Evolutionary conservation across 2,797 vertebrate species (phyloP).

Genomic region (Tiaroga cobitis): DNA sequence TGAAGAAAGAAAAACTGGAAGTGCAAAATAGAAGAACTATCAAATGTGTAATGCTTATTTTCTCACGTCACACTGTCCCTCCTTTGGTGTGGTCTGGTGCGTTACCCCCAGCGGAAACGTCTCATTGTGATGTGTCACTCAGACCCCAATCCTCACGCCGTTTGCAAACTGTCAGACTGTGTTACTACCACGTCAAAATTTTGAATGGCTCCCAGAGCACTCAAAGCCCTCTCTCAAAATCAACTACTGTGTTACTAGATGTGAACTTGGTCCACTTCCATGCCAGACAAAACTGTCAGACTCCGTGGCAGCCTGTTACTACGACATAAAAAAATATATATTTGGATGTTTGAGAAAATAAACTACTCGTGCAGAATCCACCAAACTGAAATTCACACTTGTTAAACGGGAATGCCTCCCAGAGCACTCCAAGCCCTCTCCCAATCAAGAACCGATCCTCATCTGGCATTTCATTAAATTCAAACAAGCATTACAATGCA

Average conservation of each 20-base stretch:
- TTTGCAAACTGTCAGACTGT: conserved; percentile 21
- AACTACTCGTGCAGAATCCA: background rate
- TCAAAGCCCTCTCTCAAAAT: background rate
- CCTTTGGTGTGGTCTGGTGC: conserved; percentile 8
- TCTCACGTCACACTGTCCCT: conserved; percentile 33
- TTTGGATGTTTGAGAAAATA: background rate
- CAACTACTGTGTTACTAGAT: background rate
- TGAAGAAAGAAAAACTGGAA: conserved; percentile 33
- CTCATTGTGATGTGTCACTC: conserved; percentile 43
- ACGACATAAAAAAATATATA: background rate
- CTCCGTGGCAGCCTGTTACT: background rate
- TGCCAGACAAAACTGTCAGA: conserved; percentile 1
- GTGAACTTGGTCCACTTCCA: background rate
- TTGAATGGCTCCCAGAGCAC: background rate
- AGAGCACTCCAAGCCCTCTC: conserved; percentile 15
- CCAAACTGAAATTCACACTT: background rate
- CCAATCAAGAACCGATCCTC: conserved; percentile 26
- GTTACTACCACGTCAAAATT: conserved; percentile 1
- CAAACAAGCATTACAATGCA: conserved; percentile 33
- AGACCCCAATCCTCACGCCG: background rate
- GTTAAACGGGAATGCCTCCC: conserved; percentile 13
- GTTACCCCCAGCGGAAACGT: conserved; percentile 28
- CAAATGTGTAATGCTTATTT: conserved; percentile 42
- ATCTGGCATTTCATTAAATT: conserved; percentile 42
- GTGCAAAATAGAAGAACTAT: conserved; percentile 49